These are phyloP conservation scores for Oscheius sp. DNA, from an alignment of 2,888 invertebrate genomes.

Conservation along the genomic window DNA sequence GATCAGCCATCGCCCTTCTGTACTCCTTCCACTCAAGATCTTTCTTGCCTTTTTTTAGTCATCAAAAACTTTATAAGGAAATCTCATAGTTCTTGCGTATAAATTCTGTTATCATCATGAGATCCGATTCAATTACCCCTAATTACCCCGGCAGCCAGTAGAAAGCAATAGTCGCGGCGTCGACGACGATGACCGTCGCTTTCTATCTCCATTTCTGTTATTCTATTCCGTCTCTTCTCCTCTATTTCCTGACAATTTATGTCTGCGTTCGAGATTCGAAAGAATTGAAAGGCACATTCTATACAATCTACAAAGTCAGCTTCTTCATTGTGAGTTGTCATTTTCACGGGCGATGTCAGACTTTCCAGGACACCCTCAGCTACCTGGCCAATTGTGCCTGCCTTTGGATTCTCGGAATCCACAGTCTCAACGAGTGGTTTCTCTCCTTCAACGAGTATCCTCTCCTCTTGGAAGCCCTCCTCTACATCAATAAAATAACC, in stretches of 20 bases:
- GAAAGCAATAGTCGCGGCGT: not conserved
- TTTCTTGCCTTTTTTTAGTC: no score
- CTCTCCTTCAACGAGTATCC: slow-evolving; percentile 7
- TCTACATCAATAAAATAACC: slow-evolving; percentile 1
- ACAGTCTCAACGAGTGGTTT: not conserved
- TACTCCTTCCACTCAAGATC: no score
- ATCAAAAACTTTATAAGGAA: not conserved
- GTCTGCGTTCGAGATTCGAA: slow-evolving; percentile 9
- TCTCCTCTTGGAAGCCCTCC: not conserved
- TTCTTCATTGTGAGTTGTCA: slow-evolving; percentile 12
- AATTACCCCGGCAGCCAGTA: not conserved
- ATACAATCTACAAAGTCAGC: slow-evolving; percentile 17
- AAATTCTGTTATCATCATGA: slow-evolving; percentile 5
- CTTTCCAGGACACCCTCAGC: slow-evolving; percentile 6
- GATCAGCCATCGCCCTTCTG: no score
- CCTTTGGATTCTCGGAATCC: slow-evolving; percentile 10
- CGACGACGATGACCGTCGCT: not conserved
- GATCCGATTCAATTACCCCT: not conserved
- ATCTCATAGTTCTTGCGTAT: not conserved
- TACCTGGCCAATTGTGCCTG: not conserved
- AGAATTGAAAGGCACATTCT: slow-evolving; percentile 17
- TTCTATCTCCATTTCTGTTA: slow-evolving; percentile 22
- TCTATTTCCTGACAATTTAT: slow-evolving; percentile 10
- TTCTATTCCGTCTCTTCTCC: slow-evolving; percentile 8
- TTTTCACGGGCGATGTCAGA: not conserved